Evolutionary conservation across 2,888 invertebrate species (phyloP).

Genomic region (Nycteola revayana): DNA sequence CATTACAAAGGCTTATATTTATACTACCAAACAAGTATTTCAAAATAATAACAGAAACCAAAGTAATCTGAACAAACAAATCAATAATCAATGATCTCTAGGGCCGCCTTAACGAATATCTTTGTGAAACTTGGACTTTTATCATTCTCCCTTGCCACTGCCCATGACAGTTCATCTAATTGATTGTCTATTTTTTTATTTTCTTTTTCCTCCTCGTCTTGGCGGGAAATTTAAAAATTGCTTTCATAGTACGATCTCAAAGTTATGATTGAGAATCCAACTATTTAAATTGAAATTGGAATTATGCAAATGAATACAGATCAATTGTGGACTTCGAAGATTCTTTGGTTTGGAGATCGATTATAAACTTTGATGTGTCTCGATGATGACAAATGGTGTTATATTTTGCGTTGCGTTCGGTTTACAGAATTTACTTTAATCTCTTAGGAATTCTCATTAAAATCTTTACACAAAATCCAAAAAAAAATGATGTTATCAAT

Average conservation of each 20-base stretch:
- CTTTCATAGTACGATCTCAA: constrained; percentile 35
- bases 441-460: too few species aligned
- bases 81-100: constrained; percentile 32
- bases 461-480: too few species aligned
- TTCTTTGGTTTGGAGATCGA: too few species aligned
- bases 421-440: too few species aligned
- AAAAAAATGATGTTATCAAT: too few species aligned
- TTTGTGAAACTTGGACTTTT: constrained; percentile 44
- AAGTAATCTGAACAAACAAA: constrained; percentile 15
- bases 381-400: too few species aligned
- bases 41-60: too few species aligned
- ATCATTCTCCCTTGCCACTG: constrained; percentile 53
- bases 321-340: constrained; percentile 9
- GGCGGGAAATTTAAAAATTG: constrained; percentile 52
- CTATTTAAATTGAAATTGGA: constrained; percentile 52
- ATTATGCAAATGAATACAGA: constrained; percentile 47
- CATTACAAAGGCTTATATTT: too few species aligned
- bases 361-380: too few species aligned
- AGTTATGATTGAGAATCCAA: constrained; percentile 61
- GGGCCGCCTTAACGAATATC: constrained; percentile 26
- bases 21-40: not conserved
- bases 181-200: constrained; percentile 67
- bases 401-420: too few species aligned
- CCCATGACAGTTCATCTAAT: constrained; percentile 72
- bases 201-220: constrained; percentile 31